A percentile compares a stretch with the other conserved stretches of the same genome.
Conservation (phyloP, 1,140 invertebrate genomes). For the Drosophila persimilis region DNA sequence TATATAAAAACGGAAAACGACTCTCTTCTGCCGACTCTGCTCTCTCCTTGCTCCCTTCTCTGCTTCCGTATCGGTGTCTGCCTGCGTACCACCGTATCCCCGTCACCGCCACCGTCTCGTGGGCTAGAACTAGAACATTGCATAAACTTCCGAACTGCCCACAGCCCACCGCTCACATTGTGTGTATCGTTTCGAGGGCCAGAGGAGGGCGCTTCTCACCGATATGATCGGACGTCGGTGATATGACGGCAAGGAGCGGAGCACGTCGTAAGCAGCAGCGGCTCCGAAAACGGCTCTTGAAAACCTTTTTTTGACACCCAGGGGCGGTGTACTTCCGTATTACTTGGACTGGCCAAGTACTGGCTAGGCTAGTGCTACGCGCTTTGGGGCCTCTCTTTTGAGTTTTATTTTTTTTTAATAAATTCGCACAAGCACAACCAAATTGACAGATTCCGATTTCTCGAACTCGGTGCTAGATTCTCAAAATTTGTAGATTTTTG, state of each 20-base stretch:
- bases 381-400: not conserved
- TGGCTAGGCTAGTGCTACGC: too few relatives aligned
- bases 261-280: too few relatives aligned
- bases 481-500: constrained; percentile 45
- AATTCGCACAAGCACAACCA: constrained; percentile 35
- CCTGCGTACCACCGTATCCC: constrained; percentile 18
- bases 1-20: too few relatives aligned
- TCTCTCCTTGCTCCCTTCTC: constrained; percentile 15
- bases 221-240: constrained; percentile 11
- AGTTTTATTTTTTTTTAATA: constrained; percentile 38
- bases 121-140: constrained; percentile 74
- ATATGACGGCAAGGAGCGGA: too few relatives aligned
- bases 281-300: too few relatives aligned
- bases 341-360: too few relatives aligned
- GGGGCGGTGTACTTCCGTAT: too few relatives aligned
- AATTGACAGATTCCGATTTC: constrained; percentile 5
- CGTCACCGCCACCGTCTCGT: constrained; percentile 38
- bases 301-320: too few relatives aligned
- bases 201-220: not conserved
- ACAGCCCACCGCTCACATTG: constrained; percentile 63
- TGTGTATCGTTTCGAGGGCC: not conserved
- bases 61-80: constrained; percentile 3
- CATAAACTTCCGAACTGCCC: constrained; percentile 65
- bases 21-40: constrained; percentile 3
- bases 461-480: constrained; percentile 7